Percentiles rank a stretch among this genome's conserved stretches.
phyloP scores from a whole-genome alignment of 2,888 invertebrate genomes.

The Phortica magna region DNA sequence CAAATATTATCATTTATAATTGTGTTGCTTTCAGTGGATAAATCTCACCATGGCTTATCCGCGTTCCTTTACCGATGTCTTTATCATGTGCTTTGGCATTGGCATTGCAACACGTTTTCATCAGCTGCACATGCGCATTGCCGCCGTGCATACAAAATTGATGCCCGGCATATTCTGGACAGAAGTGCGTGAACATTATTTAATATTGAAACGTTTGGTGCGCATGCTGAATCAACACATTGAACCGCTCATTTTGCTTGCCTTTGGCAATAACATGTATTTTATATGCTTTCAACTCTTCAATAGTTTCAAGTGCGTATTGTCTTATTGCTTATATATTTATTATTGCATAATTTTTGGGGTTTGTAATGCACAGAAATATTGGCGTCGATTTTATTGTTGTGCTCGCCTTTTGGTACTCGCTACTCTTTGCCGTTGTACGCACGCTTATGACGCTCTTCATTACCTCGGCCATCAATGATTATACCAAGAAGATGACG shows the following conservation, averaged over 20 bases:
- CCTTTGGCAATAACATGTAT: constrained; percentile 85
- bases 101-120: constrained; percentile 83
- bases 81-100: constrained; percentile 84
- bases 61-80: constrained; percentile 86
- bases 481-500: constrained; percentile 79
- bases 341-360: no score
- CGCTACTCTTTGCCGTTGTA: constrained; percentile 79
- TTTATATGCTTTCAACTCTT: constrained; percentile 88
- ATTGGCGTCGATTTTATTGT: constrained; percentile 75
- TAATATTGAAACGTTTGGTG: constrained; percentile 82
- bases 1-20: neutral
- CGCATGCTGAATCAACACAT: constrained; percentile 81
- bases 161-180: constrained; percentile 80
- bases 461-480: constrained; percentile 79
- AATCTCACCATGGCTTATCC: constrained; percentile 81
- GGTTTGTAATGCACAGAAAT: constrained; percentile 57
- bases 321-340: neutral
- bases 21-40: constrained; percentile 61
- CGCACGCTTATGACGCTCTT: constrained; percentile 80
- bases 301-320: constrained; percentile 77
- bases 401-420: constrained; percentile 80
- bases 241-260: constrained; percentile 83
- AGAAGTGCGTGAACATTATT: constrained; percentile 83
- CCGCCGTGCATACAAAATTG: constrained; percentile 77
- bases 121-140: constrained; percentile 80